Evolutionary conservation across 2,888 invertebrate genomes (phyloP).

Genomic region (Diabrotica balteata): DNA sequence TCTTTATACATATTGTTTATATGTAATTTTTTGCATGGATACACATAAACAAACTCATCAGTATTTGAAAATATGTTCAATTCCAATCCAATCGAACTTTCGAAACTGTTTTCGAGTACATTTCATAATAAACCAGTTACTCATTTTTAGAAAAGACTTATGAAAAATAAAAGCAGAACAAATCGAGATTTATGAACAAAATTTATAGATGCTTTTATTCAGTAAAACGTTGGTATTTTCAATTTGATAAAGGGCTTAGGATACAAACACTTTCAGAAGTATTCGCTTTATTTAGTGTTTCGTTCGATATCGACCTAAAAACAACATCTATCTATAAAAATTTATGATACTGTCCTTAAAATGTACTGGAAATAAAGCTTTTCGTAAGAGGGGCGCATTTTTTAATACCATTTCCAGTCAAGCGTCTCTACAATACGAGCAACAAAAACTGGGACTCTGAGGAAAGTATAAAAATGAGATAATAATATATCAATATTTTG

Average conservation of each 20-base stretch:
- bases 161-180: neutral
- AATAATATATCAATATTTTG: too few species aligned
- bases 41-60: too few species aligned
- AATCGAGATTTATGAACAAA: slow-evolving; percentile 1
- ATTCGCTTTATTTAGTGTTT: neutral
- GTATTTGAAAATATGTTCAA: too few species aligned
- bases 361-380: neutral
- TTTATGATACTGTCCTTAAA: slow-evolving; percentile 3
- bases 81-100: too few species aligned
- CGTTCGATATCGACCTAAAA: slow-evolving; percentile 10
- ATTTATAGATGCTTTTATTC: slow-evolving; percentile 4
- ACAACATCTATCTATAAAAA: slow-evolving; percentile 11
- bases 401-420: too few species aligned
- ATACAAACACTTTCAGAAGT: slow-evolving; percentile 7
- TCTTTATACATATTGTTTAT: too few species aligned
- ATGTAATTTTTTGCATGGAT: too few species aligned
- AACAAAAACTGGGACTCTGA: too few species aligned
- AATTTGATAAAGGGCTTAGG: slow-evolving; percentile 8
- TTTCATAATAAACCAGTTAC: neutral
- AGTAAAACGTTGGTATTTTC: slow-evolving; percentile 4
- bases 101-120: too few species aligned
- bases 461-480: too few species aligned
- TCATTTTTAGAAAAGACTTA: neutral
- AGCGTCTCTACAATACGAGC: too few species aligned
- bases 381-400: too few species aligned